phyloP scores from a whole-genome alignment of 2,797 vertebrate species.

The Denticeps clupeoides region DNA sequence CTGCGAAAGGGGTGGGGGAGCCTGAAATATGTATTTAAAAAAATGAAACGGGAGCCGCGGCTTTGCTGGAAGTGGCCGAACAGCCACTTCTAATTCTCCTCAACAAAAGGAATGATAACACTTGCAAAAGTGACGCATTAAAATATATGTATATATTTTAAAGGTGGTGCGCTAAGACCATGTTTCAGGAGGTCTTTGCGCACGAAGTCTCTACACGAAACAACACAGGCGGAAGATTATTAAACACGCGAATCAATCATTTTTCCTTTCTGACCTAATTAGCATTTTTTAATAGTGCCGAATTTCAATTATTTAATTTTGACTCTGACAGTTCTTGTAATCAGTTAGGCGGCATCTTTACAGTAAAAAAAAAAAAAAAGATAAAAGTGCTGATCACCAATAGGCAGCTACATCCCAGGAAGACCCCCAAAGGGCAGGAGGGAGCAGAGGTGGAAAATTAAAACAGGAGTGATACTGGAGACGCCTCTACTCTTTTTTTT shows the following conservation, averaged over 20 bases:
- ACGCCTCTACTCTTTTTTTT: constrained; percentile 32
- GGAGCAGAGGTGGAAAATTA: constrained; percentile 97
- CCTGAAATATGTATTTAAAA: not conserved
- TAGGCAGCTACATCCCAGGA: constrained; percentile 79
- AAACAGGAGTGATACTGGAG: constrained; percentile 89
- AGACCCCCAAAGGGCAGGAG: constrained; percentile 87
- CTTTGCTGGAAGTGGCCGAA: no score
- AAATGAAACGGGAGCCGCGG: not conserved
- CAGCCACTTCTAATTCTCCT: no score
- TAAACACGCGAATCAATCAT: constrained; percentile 43
- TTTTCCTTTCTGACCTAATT: constrained; percentile 48
- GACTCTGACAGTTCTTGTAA: constrained; percentile 68
- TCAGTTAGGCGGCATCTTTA: constrained; percentile 66
- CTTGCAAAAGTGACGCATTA: no score
- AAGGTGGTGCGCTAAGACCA: no score
- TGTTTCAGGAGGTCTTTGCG: no score
- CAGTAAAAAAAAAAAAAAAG: constrained; percentile 74
- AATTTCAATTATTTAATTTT: constrained; percentile 76
- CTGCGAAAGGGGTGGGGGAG: no score
- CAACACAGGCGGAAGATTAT: constrained; percentile 4
- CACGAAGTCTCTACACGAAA: constrained; percentile 19
- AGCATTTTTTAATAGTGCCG: constrained; percentile 49
- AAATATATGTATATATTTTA: no score
- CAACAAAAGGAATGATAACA: no score
- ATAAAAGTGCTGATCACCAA: constrained; percentile 95